Evolutionary conservation across 2,888 invertebrate genomes (phyloP).

Genomic region (Alviniconcha strummeri): DNA sequence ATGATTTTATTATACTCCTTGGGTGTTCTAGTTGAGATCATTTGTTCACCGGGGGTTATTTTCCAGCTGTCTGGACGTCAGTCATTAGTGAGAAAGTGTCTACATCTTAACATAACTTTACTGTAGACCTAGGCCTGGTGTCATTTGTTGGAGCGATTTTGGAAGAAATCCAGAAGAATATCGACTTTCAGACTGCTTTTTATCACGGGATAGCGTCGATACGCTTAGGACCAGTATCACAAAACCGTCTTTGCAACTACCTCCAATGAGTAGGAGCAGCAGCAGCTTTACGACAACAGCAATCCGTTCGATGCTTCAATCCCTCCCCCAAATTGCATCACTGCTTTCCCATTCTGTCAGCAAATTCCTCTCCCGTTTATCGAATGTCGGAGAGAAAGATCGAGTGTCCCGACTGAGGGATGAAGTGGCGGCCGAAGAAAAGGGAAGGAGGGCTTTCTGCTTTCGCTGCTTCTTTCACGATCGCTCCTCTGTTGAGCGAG

Average conservation of each 20-base stretch:
- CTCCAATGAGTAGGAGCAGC: background rate
- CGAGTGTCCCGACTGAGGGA: background rate
- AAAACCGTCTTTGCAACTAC: background rate
- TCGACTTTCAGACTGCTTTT: constrained; percentile 9
- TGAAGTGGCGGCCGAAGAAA: background rate
- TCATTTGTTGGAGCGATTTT: constrained; percentile 6
- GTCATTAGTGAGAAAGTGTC: too few relatives aligned
- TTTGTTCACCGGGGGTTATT: too few relatives aligned
- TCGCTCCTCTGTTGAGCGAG: too few relatives aligned
- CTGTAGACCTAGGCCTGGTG: background rate
- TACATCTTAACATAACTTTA: background rate
- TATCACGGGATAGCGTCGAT: background rate
- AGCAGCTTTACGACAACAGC: background rate
- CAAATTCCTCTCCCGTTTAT: constrained; percentile 11
- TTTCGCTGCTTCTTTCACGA: background rate
- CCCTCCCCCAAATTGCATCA: constrained; percentile 9
- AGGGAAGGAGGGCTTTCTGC: background rate
- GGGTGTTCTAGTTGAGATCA: too few relatives aligned
- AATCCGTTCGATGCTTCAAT: background rate
- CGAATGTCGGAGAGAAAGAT: constrained; percentile 5
- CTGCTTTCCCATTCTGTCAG: constrained; percentile 11
- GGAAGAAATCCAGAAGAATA: constrained; percentile 9
- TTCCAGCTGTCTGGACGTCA: too few relatives aligned
- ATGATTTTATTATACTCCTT: too few relatives aligned
- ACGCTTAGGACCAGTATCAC: background rate